Percentiles rank a stretch among this genome's conserved stretches.
These are phyloP conservation scores for Lathamus discolor DNA, from an alignment of 2,113 vertebrate genomes.

Conservation along the genomic window DNA sequence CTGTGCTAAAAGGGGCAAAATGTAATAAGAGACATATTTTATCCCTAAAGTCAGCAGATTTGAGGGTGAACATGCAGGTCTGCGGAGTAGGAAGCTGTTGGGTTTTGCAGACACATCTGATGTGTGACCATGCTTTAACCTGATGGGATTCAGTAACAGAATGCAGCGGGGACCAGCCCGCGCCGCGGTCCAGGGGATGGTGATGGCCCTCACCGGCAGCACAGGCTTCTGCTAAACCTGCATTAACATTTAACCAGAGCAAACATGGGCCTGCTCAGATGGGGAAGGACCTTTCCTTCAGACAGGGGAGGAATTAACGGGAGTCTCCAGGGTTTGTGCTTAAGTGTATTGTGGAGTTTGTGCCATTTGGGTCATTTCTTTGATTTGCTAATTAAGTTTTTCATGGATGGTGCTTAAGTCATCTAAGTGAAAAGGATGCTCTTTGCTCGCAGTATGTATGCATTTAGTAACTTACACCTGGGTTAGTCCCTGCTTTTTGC, in stretches of 20 bases:
- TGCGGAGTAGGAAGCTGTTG: not conserved
- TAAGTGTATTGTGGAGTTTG: not conserved
- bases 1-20: not conserved
- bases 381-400: not conserved
- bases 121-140: not conserved
- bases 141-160: not conserved
- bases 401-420: not conserved
- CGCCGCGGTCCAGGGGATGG: too few relatives aligned
- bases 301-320: not conserved
- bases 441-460: not conserved
- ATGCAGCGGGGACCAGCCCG: rapidly evolving
- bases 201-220: not conserved
- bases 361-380: not conserved
- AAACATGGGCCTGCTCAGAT: not conserved
- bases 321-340: not conserved
- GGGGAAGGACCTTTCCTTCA: not conserved
- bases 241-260: not conserved
- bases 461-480: not conserved
- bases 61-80: not conserved
- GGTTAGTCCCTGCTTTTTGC: not conserved
- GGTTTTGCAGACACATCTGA: not conserved
- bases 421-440: not conserved
- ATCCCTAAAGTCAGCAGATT: not conserved
- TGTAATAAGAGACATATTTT: not conserved
- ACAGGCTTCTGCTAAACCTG: not conserved